phyloP scores from a whole-genome alignment of 1,140 invertebrate species.

The Megalonaias nervosa region DNA sequence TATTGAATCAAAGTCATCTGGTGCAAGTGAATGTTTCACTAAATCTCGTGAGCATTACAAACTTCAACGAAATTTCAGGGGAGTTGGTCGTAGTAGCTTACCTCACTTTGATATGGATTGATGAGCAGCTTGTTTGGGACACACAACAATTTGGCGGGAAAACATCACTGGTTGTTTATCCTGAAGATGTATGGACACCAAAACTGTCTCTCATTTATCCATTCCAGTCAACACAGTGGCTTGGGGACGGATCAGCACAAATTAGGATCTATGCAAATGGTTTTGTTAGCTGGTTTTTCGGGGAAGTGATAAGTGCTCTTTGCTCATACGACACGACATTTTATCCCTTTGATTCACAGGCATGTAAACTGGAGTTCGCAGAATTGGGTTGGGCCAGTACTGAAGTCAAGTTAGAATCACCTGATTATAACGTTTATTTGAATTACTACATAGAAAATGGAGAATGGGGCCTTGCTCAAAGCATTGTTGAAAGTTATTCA shows the following conservation, averaged over 20 bases:
- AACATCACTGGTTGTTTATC: not conserved
- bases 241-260: not conserved
- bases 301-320: not conserved
- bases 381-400: not conserved
- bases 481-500: not conserved
- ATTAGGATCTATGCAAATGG: not conserved
- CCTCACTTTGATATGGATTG: not conserved
- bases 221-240: not conserved
- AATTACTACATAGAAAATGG: slow-evolving; percentile 1
- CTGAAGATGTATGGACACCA: not conserved
- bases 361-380: not conserved
- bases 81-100: not conserved
- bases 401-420: not conserved
- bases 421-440: not conserved
- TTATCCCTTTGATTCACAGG: slow-evolving; percentile 1
- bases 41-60: not conserved
- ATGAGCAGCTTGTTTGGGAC: not conserved
- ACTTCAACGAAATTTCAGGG: slow-evolving; percentile 3
- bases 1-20: not conserved
- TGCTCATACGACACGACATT: not conserved
- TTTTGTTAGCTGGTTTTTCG: not conserved
- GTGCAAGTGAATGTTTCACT: not conserved
- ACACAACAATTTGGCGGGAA: not conserved
- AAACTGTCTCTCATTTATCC: not conserved
- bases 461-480: not conserved